These are phyloP conservation scores for Aethes cnicana DNA, from an alignment of 2,888 invertebrate species.

Conservation along the genomic window DNA sequence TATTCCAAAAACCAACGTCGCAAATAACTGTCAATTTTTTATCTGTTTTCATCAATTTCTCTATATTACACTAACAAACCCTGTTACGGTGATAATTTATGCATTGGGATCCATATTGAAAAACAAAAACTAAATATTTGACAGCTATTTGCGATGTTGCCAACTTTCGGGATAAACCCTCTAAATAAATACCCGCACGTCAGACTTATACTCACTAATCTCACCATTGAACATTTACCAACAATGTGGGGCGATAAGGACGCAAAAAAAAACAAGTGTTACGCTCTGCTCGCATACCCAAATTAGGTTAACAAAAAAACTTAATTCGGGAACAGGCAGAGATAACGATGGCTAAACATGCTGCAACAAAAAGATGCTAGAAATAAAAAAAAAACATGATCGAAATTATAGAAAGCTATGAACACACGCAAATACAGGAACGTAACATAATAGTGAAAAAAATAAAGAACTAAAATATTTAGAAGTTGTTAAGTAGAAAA, in stretches of 20 bases:
- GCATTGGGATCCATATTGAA: too few relatives aligned
- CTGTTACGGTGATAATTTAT: too few relatives aligned
- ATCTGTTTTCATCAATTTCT: too few relatives aligned
- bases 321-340: not conserved
- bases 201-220: not conserved
- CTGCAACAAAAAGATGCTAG: conserved; percentile 20
- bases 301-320: not conserved
- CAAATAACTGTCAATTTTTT: too few relatives aligned
- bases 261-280: conserved; percentile 3
- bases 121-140: too few relatives aligned
- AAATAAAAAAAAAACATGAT: conserved; percentile 33
- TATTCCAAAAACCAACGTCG: too few relatives aligned
- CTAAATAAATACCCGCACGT: too few relatives aligned
- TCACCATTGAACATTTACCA: not conserved
- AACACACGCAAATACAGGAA: conserved; percentile 59
- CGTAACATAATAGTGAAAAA: conserved; percentile 16
- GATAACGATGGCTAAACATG: conserved; percentile 16
- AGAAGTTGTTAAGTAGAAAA: conserved; percentile 32
- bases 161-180: too few relatives aligned
- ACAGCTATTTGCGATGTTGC: too few relatives aligned
- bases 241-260: conserved; percentile 11
- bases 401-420: conserved; percentile 61
- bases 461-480: conserved; percentile 37
- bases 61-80: too few relatives aligned
- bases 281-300: not conserved